phyloP scores from a whole-genome alignment of 1,140 invertebrate genomes.

The Caenorhabditis elegans region WBcel235 BX284603.4:3408001-3408500 shows the following conservation, averaged over 20 bases:
- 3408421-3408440: constrained; percentile 1
- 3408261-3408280: constrained; percentile 26
- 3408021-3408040: not conserved
- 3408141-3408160: constrained; percentile 32
- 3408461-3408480: constrained; percentile 30
- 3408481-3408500: constrained; percentile 28
- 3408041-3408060: constrained; percentile 30
- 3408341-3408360: constrained; percentile 24
- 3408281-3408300: constrained; percentile 32
- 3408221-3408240: not conserved
- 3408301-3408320: constrained; percentile 7
- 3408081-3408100: constrained; percentile 28
- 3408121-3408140: constrained; percentile 6
- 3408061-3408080: constrained; percentile 6
- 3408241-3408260: constrained; percentile 24
- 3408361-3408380: not conserved
- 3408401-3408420: constrained; percentile 29
- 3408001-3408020: too few species aligned
- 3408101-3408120: not conserved
- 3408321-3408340: constrained; percentile 28
- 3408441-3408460: constrained; percentile 7
- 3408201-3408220: not conserved
- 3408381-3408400: constrained; percentile 6
- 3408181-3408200: constrained; percentile 27
- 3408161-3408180: constrained; percentile 17